These are phyloP conservation scores for Rosalia funebris DNA, from an alignment of 2,888 invertebrate genomes.

Conservation along the genomic window DNA sequence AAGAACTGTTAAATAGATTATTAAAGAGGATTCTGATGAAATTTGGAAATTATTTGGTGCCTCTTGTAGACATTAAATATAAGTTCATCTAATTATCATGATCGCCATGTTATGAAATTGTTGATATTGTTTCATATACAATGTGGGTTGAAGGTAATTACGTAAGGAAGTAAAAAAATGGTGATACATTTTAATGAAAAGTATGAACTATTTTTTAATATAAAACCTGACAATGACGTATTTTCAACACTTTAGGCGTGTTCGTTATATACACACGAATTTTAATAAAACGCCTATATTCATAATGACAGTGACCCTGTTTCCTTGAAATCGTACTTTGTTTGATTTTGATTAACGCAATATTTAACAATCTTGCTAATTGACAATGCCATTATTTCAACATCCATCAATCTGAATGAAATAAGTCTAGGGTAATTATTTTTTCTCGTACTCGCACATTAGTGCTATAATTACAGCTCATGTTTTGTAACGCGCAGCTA, in stretches of 20 bases:
- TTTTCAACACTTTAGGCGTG: conserved; percentile 4
- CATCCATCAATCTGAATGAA: background rate
- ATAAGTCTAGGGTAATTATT: conserved; percentile 1
- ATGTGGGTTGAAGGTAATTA: no score
- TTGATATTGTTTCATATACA: no score
- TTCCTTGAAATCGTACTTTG: conserved; percentile 1
- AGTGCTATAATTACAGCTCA: background rate
- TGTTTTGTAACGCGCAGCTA: background rate
- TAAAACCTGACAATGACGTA: conserved; percentile 12
- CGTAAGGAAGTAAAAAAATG: no score
- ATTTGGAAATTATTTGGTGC: no score
- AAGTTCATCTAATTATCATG: no score
- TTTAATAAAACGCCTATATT: background rate
- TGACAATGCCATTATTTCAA: conserved; percentile 2
- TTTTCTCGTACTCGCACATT: background rate
- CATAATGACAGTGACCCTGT: conserved; percentile 20
- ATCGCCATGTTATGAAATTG: no score
- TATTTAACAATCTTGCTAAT: conserved; percentile 4
- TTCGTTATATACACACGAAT: background rate
- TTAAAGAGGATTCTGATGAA: no score
- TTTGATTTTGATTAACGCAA: conserved; percentile 17
- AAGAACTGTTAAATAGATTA: no score
- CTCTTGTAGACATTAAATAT: no score
- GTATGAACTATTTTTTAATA: conserved; percentile 11
- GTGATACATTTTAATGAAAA: no score